These are phyloP conservation scores for Coelopa pilipes DNA, from an alignment of 2,888 invertebrate species.

Conservation along the genomic window DNA sequence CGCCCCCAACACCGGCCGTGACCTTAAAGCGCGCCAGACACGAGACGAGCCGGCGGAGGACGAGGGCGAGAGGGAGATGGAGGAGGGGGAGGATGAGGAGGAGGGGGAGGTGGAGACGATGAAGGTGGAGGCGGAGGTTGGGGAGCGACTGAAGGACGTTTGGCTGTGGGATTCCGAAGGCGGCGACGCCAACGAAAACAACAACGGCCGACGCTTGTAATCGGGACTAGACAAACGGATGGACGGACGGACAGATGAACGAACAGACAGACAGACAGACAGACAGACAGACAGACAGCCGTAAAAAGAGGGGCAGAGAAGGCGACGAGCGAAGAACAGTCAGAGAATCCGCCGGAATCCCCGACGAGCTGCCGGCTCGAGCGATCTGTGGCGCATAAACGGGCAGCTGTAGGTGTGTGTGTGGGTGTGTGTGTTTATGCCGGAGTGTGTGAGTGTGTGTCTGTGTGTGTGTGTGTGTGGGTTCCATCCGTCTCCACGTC, in stretches of 20 bases:
- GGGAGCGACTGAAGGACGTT: background rate
- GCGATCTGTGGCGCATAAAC: background rate
- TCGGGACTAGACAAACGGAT: background rate
- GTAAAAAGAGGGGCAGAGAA: background rate
- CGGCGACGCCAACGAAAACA: constrained; percentile 4
- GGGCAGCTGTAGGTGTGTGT: background rate
- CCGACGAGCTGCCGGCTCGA: no score
- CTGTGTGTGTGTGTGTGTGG: no score
- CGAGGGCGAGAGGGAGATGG: background rate
- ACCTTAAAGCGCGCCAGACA: no score
- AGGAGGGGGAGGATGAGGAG: no score
- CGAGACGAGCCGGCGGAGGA: no score
- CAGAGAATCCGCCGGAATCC: background rate
- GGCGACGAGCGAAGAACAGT: background rate
- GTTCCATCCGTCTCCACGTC: no score
- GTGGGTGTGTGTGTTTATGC: no score
- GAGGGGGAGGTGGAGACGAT: background rate
- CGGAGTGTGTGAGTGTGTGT: no score
- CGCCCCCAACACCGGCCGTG: no score
- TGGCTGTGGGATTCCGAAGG: no score
- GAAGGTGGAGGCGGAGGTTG: background rate
- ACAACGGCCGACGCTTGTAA: background rate
- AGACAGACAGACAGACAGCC: constrained; percentile 15
- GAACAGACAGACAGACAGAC: background rate
- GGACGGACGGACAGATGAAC: constrained; percentile 13